Percentiles rank a stretch among this genome's conserved stretches.
These are phyloP conservation scores for Dinomys branickii DNA, from an alignment of 2,113 vertebrate species.

Conservation along the genomic window DNA sequence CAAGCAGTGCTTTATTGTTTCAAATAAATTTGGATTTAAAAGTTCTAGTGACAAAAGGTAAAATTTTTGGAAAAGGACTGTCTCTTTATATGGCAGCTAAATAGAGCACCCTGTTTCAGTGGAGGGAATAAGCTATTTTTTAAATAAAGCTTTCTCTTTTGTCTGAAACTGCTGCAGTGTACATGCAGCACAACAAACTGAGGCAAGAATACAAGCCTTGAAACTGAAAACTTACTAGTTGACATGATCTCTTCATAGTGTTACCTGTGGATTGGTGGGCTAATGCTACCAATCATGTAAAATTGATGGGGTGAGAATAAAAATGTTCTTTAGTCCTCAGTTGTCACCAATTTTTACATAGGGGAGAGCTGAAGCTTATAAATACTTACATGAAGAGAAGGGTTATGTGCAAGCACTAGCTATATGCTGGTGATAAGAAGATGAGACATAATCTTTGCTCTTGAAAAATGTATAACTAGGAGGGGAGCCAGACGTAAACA, in stretches of 20 bases:
- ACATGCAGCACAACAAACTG: neutral
- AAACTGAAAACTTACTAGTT: constrained; percentile 25
- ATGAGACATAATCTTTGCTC: neutral
- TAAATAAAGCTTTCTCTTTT: constrained; percentile 40
- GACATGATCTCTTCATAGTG: neutral
- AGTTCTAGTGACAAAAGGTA: constrained; percentile 49
- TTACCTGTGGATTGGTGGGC: neutral
- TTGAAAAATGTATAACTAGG: constrained; percentile 42
- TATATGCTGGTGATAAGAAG: constrained; percentile 31
- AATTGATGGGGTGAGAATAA: neutral
- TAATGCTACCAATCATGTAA: neutral
- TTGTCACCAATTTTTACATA: neutral
- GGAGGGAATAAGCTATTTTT: neutral
- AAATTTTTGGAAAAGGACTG: constrained; percentile 45
- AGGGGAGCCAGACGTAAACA: constrained; percentile 34
- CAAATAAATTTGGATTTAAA: constrained; percentile 12
- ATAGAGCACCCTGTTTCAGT: neutral
- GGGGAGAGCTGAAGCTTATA: neutral
- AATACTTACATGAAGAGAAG: neutral
- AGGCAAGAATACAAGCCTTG: constrained; percentile 16
- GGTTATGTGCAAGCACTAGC: neutral
- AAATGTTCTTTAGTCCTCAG: neutral
- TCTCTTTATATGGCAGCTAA: constrained; percentile 8
- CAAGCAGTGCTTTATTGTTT: constrained; percentile 23
- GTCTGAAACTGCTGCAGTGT: constrained; percentile 51